phyloP scores from a whole-genome alignment of 2,888 invertebrate genomes.

The Conus canariensis region DNA sequence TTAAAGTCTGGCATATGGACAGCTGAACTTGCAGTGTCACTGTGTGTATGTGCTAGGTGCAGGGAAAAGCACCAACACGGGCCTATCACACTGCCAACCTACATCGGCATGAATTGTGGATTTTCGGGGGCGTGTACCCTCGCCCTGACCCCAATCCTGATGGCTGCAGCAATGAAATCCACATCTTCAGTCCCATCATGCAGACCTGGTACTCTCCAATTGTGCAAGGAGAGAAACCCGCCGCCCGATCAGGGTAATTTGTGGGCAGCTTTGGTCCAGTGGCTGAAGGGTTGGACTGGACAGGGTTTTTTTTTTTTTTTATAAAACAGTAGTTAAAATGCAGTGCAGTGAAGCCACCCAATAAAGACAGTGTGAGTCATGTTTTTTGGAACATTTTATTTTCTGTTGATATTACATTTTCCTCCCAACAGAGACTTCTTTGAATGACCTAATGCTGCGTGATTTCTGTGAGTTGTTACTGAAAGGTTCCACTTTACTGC shows the following conservation, averaged over 20 bases:
- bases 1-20: too few species aligned
- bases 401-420: too few species aligned
- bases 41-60: conserved; percentile 56
- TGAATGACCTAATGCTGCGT: too few species aligned
- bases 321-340: too few species aligned
- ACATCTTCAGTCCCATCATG: conserved; percentile 76
- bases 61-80: conserved; percentile 75
- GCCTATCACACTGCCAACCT: conserved; percentile 76
- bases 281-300: neutral
- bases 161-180: conserved; percentile 76
- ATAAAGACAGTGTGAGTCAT: too few species aligned
- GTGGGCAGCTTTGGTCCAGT: neutral
- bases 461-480: too few species aligned
- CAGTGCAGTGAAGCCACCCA: too few species aligned
- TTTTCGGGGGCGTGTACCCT: conserved; percentile 77
- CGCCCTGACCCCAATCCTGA: conserved; percentile 76
- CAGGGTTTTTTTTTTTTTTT: too few species aligned
- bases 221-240: conserved; percentile 74
- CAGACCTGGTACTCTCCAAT: conserved; percentile 76
- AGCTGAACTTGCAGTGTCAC: too few species aligned
- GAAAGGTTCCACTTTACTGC: too few species aligned
- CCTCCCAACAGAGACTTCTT: too few species aligned
- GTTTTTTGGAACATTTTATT: too few species aligned
- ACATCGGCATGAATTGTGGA: conserved; percentile 76
- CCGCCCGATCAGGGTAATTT: conserved; percentile 74